Base-by-base conservation (phyloP, 1,140 invertebrate genomes). In the Cydia pomonella region DNA sequence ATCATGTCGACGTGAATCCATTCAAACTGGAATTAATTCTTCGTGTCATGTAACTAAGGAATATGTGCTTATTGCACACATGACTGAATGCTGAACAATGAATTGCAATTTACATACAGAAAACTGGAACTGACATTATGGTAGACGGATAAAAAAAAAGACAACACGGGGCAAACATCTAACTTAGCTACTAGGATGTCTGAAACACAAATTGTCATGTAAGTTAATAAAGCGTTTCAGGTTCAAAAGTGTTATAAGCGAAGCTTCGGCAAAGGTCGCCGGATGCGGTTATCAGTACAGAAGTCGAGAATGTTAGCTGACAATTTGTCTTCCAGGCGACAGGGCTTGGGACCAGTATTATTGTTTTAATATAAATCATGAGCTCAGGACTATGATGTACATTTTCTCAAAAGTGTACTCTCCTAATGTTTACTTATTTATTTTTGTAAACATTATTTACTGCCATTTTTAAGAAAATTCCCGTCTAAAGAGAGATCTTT, bases 341-440 rank as follows among this genome's bases (percentile, higher is more conserved):
- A 92, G 87, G 85, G 85, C 85, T 87, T 82, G 84, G 86, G 82
- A 91, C 84, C 84, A 87, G 86, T 91, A 92, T 92, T 92, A 93
- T 94, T 94, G 94, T 94, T 94, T 94, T 94, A 95, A 94, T 94
- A 95, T 94, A 95, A 95, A 94, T 95, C 23, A 59, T 23, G 3
- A 59, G 21, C 53, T 59, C 53, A 59, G 21, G 53, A 59, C 53
- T 12, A 53, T 53, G 50, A 18, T 59, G 7, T 12, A 12, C 53
- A 59, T 59, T 59, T 23, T 59, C 53, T 6, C 53, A 59, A 23
- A 23, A 59, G 53, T 9, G 21, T 59, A 59, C 53, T 59, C 53
- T 23, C 53, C 9, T 21, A 59, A 23, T 23, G 7, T 50, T 47
- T 9, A 53, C 4, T 23, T 21, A 12, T 10, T n/a, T 12, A 9